phyloP scores from a whole-genome alignment of 2,888 invertebrate species.

The Nomada ruficornis region DNA sequence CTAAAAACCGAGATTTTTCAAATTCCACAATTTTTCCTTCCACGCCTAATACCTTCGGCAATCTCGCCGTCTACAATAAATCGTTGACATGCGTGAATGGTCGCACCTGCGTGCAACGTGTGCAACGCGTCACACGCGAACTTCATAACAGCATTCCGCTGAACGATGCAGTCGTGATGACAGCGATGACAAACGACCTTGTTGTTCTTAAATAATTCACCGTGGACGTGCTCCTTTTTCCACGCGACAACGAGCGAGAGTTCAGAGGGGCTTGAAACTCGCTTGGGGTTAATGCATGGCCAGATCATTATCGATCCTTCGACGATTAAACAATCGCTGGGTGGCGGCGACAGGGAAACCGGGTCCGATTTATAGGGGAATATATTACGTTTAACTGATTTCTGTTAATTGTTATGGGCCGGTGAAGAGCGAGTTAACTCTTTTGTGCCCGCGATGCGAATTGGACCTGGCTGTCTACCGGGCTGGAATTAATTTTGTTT shows the following conservation, averaged over 20 bases:
- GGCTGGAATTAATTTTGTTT: slow-evolving; percentile 32
- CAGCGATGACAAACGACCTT: slow-evolving; percentile 53
- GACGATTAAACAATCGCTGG: slow-evolving; percentile 17
- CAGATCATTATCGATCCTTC: slow-evolving; percentile 49
- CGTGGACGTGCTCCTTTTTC: slow-evolving; percentile 13
- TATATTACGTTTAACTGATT: slow-evolving; percentile 39
- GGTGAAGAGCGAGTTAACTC: slow-evolving; percentile 20
- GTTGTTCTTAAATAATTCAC: slow-evolving; percentile 60
- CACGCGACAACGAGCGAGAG: neutral
- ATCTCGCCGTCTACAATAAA: slow-evolving; percentile 25
- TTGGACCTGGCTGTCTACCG: neutral
- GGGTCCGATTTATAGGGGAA: slow-evolving; percentile 22
- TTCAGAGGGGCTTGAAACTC: neutral
- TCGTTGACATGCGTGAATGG: slow-evolving; percentile 39
- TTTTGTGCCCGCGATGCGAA: slow-evolving; percentile 19
- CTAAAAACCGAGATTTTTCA: no score
- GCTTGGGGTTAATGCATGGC: slow-evolving; percentile 20
- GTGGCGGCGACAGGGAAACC: slow-evolving; percentile 11
- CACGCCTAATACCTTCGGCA: neutral
- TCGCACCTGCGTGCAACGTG: slow-evolving; percentile 53
- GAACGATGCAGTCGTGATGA: slow-evolving; percentile 39
- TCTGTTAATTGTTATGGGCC: slow-evolving; percentile 37
- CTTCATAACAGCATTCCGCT: neutral
- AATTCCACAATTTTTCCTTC: neutral
- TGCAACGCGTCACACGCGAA: slow-evolving; percentile 40